Evolutionary conservation across 2,888 invertebrate genomes (phyloP), one percentile per base, ranked within the genome.

Genomic region (Clusia tigrina): DNA sequence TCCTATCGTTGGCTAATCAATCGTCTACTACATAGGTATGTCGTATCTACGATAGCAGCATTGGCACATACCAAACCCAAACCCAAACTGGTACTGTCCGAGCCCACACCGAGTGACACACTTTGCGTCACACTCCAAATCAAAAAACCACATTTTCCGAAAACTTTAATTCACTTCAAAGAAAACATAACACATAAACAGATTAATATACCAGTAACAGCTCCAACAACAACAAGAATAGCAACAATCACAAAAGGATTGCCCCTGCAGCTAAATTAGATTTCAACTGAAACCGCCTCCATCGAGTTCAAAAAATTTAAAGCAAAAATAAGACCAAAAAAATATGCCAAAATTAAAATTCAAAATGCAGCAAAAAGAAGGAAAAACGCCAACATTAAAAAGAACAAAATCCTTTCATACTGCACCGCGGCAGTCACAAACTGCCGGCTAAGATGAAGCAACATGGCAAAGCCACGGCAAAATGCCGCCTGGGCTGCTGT

Each of bases 231-330:
- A 25, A 25, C 25, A 48, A 15, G 6, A 48, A 48, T 5, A 48
- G 6, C 18, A 48, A 15, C 20, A 18, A 48, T 20, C 5, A 5
- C 18, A 48, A 20, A 48, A 48, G 48, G 20, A 23, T 54, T 26
- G 24, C 25, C 25, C 52, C 52, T n/a, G 63, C 67, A 63, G 65
- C 63, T 67, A 68, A 67, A 68, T 68, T 67, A 63, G 64, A 67
- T 68, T 67, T 68, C 68, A 68, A 68, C 68, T 68, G 67, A 67
- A 68, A 67, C 68, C 68, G 67, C 68, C 68, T 68, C 66, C 67
- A 58, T n/a, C n/a, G n/a, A n/a, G n/a, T n/a, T n/a, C n/a, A 63
- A 60, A 57, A 60, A 67, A 63, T 62, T 62, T 57, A 62, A 62
- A 32, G 64, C 9, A 61, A 22, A 24, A n/a, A 12, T 20, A 52